Evolutionary conservation across 2,113 vertebrate species (phyloP).

Genomic region (Brachypteracias leptosomus): DNA sequence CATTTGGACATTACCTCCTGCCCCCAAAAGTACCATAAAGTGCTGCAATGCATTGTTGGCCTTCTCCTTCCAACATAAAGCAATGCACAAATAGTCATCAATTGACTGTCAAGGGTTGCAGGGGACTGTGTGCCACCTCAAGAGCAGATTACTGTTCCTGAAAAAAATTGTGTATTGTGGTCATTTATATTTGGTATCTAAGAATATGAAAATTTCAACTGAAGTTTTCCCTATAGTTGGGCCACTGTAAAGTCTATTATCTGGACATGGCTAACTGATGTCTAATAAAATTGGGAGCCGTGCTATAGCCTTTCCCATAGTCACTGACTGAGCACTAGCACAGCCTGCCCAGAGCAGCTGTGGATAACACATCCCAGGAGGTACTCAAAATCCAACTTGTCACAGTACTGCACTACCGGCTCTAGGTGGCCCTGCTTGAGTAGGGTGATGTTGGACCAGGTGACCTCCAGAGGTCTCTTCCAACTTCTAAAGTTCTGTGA

Average conservation of each 20-base stretch:
- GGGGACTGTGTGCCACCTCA: background rate
- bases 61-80: background rate
- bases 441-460: background rate
- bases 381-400: background rate
- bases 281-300: background rate
- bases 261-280: background rate
- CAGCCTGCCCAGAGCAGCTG: background rate
- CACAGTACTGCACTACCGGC: background rate
- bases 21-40: background rate
- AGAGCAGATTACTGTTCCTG: background rate
- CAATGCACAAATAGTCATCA: background rate
- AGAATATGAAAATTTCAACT: background rate
- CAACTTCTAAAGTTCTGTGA: fast-evolving
- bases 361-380: background rate
- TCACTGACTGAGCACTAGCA: background rate
- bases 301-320: background rate
- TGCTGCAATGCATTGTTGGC: background rate
- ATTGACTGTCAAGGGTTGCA: background rate
- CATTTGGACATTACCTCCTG: background rate
- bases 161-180: background rate
- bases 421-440: background rate
- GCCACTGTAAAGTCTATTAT: background rate
- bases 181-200: background rate
- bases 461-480: background rate
- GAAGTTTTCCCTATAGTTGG: background rate